These are phyloP conservation scores for Macroramphosus scolopax DNA, from an alignment of 2,797 vertebrate species.

Conservation along the genomic window DNA sequence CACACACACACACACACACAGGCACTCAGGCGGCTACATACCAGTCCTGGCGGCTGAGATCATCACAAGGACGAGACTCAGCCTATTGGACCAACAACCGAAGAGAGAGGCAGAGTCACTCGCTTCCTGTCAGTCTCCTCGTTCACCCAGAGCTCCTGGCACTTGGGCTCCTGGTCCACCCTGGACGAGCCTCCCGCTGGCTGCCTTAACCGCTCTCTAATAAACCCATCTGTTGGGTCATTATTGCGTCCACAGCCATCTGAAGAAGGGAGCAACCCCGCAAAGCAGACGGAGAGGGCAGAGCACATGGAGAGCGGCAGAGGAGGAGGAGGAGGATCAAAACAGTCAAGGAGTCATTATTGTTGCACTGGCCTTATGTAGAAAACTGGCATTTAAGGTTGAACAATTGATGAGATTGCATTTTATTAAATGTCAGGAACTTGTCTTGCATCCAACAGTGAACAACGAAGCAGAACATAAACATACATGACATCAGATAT, in stretches of 20 bases:
- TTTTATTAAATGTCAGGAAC: too few relatives aligned
- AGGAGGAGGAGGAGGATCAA: conserved; percentile 16
- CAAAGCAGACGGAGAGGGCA: conserved; percentile 39
- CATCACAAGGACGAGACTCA: conserved; percentile 26
- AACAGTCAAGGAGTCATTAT: too few relatives aligned
- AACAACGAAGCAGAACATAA: too few relatives aligned
- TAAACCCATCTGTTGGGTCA: conserved; percentile 83
- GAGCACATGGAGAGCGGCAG: conserved; percentile 19
- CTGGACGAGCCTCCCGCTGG: conserved; percentile 74
- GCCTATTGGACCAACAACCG: conserved; percentile 44
- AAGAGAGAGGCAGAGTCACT: conserved; percentile 39
- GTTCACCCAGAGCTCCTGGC: conserved; percentile 57
- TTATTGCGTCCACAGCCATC: conserved; percentile 73
- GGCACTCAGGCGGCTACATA: conserved; percentile 14
- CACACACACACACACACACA: conserved; percentile 27
- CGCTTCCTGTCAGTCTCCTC: conserved; percentile 50
- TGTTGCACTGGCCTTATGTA: too few relatives aligned
- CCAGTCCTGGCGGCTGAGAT: conserved; percentile 16
- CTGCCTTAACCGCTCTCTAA: conserved; percentile 77
- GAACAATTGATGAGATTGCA: too few relatives aligned
- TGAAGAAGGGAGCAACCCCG: conserved; percentile 66
- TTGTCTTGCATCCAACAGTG: too few relatives aligned
- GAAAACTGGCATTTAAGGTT: too few relatives aligned
- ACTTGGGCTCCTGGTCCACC: conserved; percentile 45
- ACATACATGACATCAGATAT: too few relatives aligned